These are phyloP conservation scores for Xerus rutilus DNA, from an alignment of 2,797 vertebrate species.

Conservation along the genomic window DNA sequence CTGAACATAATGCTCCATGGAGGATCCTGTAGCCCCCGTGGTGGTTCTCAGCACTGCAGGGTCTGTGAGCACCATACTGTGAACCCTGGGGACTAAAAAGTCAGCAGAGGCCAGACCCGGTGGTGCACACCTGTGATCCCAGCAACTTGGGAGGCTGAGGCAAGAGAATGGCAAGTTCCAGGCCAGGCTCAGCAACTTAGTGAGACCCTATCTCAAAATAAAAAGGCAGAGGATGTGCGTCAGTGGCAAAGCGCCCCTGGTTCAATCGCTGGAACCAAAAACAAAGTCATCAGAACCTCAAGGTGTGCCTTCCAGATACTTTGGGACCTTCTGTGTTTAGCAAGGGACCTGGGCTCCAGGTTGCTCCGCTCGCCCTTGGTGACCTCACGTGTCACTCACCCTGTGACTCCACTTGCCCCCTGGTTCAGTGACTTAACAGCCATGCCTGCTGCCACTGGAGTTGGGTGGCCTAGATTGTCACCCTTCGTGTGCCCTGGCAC, in stretches of 20 bases:
- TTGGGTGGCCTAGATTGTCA: accelerated
- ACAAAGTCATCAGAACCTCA: neutral
- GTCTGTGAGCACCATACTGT: accelerated
- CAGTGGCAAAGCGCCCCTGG: too few species aligned
- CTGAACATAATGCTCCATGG: neutral
- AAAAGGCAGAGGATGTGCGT: too few species aligned
- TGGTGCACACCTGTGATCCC: too few species aligned
- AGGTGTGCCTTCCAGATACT: neutral
- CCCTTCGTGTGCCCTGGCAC: accelerated
- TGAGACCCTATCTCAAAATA: too few species aligned
- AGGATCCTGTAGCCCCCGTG: accelerated
- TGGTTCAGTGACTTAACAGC: neutral
- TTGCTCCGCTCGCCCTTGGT: accelerated
- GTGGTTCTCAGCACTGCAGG: neutral
- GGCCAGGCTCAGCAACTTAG: too few species aligned
- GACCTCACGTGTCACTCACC: neutral
- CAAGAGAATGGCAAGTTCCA: too few species aligned
- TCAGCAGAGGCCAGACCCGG: neutral
- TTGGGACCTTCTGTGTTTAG: neutral
- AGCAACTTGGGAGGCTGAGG: too few species aligned
- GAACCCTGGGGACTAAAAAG: neutral
- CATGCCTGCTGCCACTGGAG: accelerated
- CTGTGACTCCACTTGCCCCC: neutral
- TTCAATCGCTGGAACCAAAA: too few species aligned
- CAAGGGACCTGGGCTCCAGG: neutral